Conservation (phyloP, 2,113 vertebrate genomes). For the Siphamia tubifer region DNA sequence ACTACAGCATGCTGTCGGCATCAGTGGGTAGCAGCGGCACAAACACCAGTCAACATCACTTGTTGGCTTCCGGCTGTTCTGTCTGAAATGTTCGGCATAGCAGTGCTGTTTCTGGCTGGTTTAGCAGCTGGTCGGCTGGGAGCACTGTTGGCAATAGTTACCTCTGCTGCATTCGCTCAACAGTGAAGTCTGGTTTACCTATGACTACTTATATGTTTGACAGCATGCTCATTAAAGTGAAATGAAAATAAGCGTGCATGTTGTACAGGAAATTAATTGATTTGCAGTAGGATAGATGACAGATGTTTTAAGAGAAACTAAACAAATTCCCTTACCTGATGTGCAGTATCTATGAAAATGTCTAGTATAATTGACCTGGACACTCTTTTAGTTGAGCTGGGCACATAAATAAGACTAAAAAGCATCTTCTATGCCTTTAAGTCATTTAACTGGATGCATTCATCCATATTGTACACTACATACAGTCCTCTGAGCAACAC, state of each 20-base stretch:
- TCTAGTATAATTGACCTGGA: background rate
- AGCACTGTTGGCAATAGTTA: background rate
- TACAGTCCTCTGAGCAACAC: background rate
- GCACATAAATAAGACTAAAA: slow-evolving; percentile 1
- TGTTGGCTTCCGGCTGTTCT: background rate
- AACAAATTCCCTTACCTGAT: background rate
- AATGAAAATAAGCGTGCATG: too few relatives aligned
- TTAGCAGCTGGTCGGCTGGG: slow-evolving; percentile 5
- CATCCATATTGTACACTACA: background rate
- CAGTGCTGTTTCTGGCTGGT: background rate
- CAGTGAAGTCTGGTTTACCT: background rate
- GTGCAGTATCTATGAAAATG: slow-evolving; percentile 15
- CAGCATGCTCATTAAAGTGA: slow-evolving; percentile 1
- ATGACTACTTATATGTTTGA: slow-evolving; percentile 6
- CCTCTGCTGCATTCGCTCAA: slow-evolving; percentile 11
- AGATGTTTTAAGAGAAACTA: background rate
- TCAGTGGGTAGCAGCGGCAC: background rate
- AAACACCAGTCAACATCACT: background rate
- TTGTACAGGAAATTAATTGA: too few relatives aligned
- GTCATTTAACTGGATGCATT: background rate
- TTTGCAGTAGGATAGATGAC: background rate
- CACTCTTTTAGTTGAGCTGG: too few relatives aligned
- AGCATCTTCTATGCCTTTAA: background rate
- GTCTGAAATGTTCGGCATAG: background rate
- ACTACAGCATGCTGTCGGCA: background rate